Percentiles rank a stretch among this genome's conserved stretches.
Evolutionary conservation across 2,797 vertebrate genomes (phyloP).

Genomic region (Tadarida brasiliensis): DNA sequence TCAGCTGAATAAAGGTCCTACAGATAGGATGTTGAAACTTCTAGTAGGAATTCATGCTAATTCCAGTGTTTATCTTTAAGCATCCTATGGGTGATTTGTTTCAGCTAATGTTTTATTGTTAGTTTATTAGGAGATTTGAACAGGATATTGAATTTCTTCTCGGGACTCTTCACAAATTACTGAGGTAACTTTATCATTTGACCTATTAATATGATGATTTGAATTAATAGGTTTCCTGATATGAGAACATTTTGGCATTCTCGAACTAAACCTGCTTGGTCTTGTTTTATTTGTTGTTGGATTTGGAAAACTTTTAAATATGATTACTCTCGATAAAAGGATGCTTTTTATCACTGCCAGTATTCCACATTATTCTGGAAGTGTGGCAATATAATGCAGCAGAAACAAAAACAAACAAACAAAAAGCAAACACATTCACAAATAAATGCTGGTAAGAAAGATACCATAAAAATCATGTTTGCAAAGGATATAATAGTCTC

Average conservation of each 20-base stretch:
- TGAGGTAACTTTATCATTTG: constrained; percentile 20
- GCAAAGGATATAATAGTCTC: neutral
- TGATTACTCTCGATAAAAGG: neutral
- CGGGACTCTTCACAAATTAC: neutral
- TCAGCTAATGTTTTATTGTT: neutral
- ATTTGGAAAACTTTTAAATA: neutral
- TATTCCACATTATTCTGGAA: neutral
- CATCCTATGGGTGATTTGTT: neutral
- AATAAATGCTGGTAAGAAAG: neutral
- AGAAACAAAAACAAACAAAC: neutral
- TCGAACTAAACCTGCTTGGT: neutral
- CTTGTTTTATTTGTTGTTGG: neutral
- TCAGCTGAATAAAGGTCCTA: neutral
- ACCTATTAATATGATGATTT: neutral
- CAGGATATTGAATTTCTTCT: neutral
- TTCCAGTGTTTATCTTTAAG: neutral
- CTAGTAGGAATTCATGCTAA: neutral
- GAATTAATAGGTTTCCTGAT: neutral
- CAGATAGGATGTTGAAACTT: neutral
- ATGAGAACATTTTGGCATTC: neutral
- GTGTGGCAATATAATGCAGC: neutral
- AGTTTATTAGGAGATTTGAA: neutral
- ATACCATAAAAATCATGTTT: neutral
- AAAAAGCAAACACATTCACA: neutral
- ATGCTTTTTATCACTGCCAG: neutral